Conservation (phyloP, 1,140 invertebrate genomes). For the Drosophila funebris region DNA sequence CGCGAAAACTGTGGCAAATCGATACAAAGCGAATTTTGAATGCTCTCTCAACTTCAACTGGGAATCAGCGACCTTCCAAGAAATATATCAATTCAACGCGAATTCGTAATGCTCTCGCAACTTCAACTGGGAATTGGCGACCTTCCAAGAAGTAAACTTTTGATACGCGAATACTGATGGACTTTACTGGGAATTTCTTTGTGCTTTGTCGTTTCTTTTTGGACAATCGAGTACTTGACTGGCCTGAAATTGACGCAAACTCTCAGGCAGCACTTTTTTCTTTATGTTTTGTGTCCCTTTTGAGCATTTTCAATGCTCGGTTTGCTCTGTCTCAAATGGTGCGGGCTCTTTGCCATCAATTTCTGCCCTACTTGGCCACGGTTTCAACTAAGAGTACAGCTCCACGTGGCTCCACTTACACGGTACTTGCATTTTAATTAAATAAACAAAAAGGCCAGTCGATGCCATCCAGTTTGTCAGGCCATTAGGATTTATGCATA, state of each 20-base stretch:
- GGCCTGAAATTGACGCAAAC: conserved; percentile 54
- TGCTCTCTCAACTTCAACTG: background rate
- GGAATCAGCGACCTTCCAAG: too few species aligned
- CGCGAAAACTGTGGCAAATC: background rate
- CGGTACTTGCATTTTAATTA: conserved; percentile 44
- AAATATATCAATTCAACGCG: background rate
- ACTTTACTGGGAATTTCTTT: conserved; percentile 20
- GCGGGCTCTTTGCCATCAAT: conserved; percentile 14
- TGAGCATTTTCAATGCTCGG: conserved; percentile 44
- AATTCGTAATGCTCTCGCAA: background rate
- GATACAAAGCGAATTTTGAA: background rate
- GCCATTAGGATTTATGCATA: conserved; percentile 56
- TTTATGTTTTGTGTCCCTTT: conserved; percentile 4
- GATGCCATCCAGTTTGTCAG: conserved; percentile 38
- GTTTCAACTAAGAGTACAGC: background rate
- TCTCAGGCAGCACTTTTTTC: background rate
- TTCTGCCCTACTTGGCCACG: background rate
- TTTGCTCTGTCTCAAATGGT: conserved; percentile 55
- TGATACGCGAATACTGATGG: conserved; percentile 9
- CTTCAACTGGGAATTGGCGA: background rate
- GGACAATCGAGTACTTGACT: conserved; percentile 57
- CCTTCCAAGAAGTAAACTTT: background rate
- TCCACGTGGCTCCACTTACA: conserved; percentile 1
- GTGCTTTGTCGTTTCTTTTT: conserved; percentile 7
- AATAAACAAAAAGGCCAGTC: conserved; percentile 34